Evolutionary conservation across 2,797 vertebrate genomes (phyloP).

Genomic region (Mastacembelus armatus): DNA sequence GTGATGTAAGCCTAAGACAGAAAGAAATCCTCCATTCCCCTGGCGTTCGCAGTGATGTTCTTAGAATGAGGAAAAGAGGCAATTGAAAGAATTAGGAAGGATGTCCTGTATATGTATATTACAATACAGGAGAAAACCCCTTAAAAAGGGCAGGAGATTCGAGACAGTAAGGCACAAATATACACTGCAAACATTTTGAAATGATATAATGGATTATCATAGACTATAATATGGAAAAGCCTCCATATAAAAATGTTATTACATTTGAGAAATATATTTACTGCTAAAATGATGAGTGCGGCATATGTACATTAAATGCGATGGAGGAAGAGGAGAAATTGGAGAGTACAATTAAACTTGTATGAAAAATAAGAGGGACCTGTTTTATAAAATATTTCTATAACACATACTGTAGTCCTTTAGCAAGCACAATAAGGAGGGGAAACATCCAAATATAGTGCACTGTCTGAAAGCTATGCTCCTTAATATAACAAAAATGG

Average conservation of each 20-base stretch:
- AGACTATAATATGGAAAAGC: too few relatives aligned
- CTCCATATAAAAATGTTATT: too few relatives aligned
- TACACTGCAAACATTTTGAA: conserved; percentile 14
- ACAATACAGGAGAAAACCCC: conserved; percentile 4
- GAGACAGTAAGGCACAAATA: conserved; percentile 45
- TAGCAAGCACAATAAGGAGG: conserved; percentile 14
- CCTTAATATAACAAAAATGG: conserved; percentile 31
- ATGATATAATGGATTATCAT: too few relatives aligned
- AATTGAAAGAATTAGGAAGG: conserved; percentile 23
- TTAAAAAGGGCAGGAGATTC: conserved; percentile 39
- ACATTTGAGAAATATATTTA: conserved; percentile 37
- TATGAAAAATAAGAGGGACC: neutral
- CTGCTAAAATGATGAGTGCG: conserved; percentile 18
- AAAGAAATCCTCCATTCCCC: conserved; percentile 56
- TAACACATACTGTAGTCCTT: conserved; percentile 27
- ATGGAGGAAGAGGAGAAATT: neutral
- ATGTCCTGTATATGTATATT: conserved; percentile 18
- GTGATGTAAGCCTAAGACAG: conserved; percentile 74
- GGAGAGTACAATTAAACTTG: conserved; percentile 20
- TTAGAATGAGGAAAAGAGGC: conserved; percentile 46
- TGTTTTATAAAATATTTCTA: conserved; percentile 24
- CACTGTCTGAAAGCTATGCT: conserved; percentile 25
- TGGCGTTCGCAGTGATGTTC: conserved; percentile 27
- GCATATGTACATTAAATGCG: neutral
- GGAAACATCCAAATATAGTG: conserved; percentile 27